phyloP scores from a whole-genome alignment of 2,888 invertebrate species.

The Alsophila aescularia region DNA sequence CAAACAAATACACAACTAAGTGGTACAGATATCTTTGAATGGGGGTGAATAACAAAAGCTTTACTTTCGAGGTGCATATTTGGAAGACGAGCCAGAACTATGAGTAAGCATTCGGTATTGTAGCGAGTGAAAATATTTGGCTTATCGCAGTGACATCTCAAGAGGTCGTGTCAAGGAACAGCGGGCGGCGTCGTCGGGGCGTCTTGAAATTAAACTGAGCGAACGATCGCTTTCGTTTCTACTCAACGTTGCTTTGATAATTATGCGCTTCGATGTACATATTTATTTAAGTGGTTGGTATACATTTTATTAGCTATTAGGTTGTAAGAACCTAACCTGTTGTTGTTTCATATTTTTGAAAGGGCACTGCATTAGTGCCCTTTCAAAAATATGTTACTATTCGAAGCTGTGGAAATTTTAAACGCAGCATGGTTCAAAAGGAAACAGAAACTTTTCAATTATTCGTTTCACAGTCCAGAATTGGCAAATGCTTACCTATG shows the following conservation, averaged over 20 bases:
- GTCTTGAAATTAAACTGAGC: slow-evolving; percentile 17
- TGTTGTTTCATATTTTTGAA: too few species aligned
- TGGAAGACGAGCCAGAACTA: slow-evolving; percentile 25
- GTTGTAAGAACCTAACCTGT: too few species aligned
- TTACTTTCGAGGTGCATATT: slow-evolving; percentile 15
- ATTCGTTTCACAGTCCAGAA: too few species aligned
- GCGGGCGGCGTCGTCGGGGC: slow-evolving; percentile 17
- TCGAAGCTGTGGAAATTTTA: too few species aligned
- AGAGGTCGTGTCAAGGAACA: slow-evolving; percentile 32
- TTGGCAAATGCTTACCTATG: too few species aligned
- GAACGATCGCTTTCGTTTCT: slow-evolving; percentile 16
- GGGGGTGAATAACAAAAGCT: slow-evolving; percentile 21
- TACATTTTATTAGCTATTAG: too few species aligned
- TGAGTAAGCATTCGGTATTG: slow-evolving; percentile 32
- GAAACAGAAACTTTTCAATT: too few species aligned
- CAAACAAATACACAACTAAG: slow-evolving; percentile 16
- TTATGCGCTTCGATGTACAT: too few species aligned
- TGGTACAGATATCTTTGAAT: slow-evolving; percentile 27
- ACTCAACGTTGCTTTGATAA: not conserved
- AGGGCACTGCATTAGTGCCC: too few species aligned
- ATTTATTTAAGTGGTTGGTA: too few species aligned
- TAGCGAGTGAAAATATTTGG: slow-evolving; percentile 32
- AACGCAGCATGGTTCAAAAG: too few species aligned
- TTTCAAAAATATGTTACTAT: too few species aligned
- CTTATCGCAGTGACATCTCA: slow-evolving; percentile 36